Base-by-base conservation (phyloP, 2,113 vertebrate genomes). In the Coptodon bakossiorum region DNA sequence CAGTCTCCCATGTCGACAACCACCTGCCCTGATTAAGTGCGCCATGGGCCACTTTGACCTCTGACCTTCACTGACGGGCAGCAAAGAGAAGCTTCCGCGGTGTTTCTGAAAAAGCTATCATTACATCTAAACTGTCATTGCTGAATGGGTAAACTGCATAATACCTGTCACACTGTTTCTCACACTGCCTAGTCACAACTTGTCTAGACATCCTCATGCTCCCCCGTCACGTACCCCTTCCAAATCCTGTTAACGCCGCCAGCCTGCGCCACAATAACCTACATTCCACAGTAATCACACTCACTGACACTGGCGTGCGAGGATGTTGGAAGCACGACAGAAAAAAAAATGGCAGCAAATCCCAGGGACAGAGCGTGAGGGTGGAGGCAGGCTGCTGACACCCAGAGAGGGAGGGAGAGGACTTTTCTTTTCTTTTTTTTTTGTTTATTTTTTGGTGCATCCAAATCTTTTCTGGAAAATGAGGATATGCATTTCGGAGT, bases 241-340 rank as follows among this genome's bases (percentile, higher is more conserved):
- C 88, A 94, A 95, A 95, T 95, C 94, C 89, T 84, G 91, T 95
- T 93, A 95, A 85, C 82, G 19, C 50, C 14, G 48, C 57, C 78
- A 79, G 89, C 86, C 86, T 40, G 85, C 22, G 76, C 88, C 89
- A 93, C 92, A 91, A 93, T 93, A 95, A 94, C 93, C 93, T 92
- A 94, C 92, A 94, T 95, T 92, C 86, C 36, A 56, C 89, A 85
- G 88, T 91, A 92, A 90, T 90, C 93, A 85, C 87, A 86, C 38
- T 68, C 87, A 19, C 83, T 82, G 85, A 92, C 83, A 59, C 86
- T 92, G 83, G 83, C 71, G 17, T 36, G 90, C 31, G 16, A 83
- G 84, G 82, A 6, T 54, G 54, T 78, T 17, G 4, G n/a, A 86
- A 76, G 29, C 31, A 63, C 6, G 34, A 81, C n/a, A 29, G 7